Base-by-base conservation (phyloP, 2,113 vertebrate species). In the Platysteira castanea region DNA sequence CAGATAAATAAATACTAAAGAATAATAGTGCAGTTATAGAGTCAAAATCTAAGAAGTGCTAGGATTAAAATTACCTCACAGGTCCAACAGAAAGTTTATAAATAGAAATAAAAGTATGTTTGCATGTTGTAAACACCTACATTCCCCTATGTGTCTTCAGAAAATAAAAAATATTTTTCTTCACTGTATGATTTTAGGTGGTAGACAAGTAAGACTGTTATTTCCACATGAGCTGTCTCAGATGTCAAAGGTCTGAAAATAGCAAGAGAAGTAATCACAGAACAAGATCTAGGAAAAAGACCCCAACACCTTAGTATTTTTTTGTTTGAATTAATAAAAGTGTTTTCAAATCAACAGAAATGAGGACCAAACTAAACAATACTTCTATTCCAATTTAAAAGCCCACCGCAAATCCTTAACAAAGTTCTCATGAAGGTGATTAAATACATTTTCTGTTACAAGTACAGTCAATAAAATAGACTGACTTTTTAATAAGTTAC, bases 221-320 rank as follows among this genome's bases (percentile, higher is more conserved):
- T 74, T 82, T 85, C 44, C 15, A 11, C 26, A 22, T n/a, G 3
- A 69, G 6, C 13, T 65, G 27, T 35, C 54, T 39, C 19, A 49
- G 54, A 39, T 61, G 47, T 22, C 37, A 52, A 60, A 65, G 11
- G 21, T 24, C 35, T 91, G 6, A 31, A 91, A 93, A 35, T 16
- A 54, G 20, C 28, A 77, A 64, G 13, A 16, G 8, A 79, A 27
- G 10, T 84, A 59, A 57, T 50, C 2, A 4, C 3, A 31, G 13
- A 37, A 54, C 20, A 74, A 67, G 15, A 67, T 28, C 71, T 37
- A 59, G 30, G n/a, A 7, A 57, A 49, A 49, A 52, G 14, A 53
- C 13, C 3, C 7, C 2, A 28, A n/a, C 4, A 39, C 7, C 4
- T 60, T 46, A 26, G 1, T 3, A 1, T 8, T 70, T 63, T 70